These are phyloP conservation scores for Burhinus bistriatus DNA, from an alignment of 2,113 vertebrate species.

Conservation along the genomic window DNA sequence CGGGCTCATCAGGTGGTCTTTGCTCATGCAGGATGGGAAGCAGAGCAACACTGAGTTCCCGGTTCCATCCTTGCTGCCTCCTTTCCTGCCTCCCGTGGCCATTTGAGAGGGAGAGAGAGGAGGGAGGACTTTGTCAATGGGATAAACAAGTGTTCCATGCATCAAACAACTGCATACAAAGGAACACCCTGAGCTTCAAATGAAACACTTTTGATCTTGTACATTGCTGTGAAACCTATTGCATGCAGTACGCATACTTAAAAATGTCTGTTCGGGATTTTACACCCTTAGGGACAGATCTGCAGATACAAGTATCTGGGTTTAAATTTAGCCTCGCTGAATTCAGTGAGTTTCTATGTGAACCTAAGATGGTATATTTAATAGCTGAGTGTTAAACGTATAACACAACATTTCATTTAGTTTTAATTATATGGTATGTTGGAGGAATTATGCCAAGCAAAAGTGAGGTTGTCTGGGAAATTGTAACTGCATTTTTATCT, in stretches of 20 bases:
- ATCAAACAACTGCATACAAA: neutral
- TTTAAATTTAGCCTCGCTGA: neutral
- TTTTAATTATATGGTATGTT: neutral
- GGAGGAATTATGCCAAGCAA: neutral
- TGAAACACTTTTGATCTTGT: neutral
- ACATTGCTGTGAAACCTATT: neutral
- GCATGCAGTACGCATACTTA: neutral
- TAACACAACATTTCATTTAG: neutral
- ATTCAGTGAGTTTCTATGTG: neutral
- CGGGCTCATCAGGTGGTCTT: neutral
- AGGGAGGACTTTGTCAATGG: neutral
- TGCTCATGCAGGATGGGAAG: neutral
- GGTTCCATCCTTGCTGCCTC: neutral
- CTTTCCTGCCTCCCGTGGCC: neutral
- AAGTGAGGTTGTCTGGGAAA: neutral
- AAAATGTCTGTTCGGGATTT: neutral
- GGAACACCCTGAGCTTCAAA: neutral
- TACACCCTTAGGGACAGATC: neutral
- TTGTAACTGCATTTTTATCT: neutral
- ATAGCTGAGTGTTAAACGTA: neutral
- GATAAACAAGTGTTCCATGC: neutral
- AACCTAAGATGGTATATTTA: neutral
- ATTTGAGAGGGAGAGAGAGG: neutral
- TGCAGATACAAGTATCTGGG: neutral
- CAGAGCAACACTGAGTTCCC: fast-evolving